Evolutionary conservation across 2,113 vertebrate species (phyloP).

Genomic region (Apodemus sylvaticus): DNA sequence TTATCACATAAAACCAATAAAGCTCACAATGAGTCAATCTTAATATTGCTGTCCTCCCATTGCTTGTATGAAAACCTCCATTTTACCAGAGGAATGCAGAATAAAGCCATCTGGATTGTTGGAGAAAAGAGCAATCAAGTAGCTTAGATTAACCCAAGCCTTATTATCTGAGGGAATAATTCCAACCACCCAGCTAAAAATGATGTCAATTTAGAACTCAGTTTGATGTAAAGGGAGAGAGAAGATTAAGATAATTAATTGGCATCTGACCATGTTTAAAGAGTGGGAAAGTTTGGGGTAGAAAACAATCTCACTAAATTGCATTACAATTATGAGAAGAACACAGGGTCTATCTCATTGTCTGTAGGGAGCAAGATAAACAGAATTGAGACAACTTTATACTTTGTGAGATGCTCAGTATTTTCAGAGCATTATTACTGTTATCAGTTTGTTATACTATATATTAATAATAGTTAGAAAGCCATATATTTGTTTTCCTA

Average conservation of each 20-base stretch:
- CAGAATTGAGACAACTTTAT: constrained; percentile 63
- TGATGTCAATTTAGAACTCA: constrained; percentile 76
- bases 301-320: constrained; percentile 76
- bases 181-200: constrained; percentile 71
- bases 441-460: constrained; percentile 51
- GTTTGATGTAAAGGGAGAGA: constrained; percentile 71
- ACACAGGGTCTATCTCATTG: constrained; percentile 63
- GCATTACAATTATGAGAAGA: constrained; percentile 75
- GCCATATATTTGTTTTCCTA: neutral
- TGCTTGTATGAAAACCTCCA: constrained; percentile 53
- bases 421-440: constrained; percentile 60
- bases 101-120: constrained; percentile 76
- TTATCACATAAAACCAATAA: constrained; percentile 76
- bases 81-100: constrained; percentile 67
- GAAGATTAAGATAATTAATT: constrained; percentile 81
- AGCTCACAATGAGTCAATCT: constrained; percentile 67
- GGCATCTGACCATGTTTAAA: constrained; percentile 77
- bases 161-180: constrained; percentile 72
- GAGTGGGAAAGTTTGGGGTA: constrained; percentile 64
- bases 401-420: constrained; percentile 67
- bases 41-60: constrained; percentile 66
- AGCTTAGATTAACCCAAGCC: constrained; percentile 65
- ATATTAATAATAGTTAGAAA: constrained; percentile 46
- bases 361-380: constrained; percentile 71
- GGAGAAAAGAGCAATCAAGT: constrained; percentile 69